These are phyloP conservation scores for Apteryx owenii DNA, from an alignment of 2,113 vertebrate genomes.

Conservation along the genomic window DNA sequence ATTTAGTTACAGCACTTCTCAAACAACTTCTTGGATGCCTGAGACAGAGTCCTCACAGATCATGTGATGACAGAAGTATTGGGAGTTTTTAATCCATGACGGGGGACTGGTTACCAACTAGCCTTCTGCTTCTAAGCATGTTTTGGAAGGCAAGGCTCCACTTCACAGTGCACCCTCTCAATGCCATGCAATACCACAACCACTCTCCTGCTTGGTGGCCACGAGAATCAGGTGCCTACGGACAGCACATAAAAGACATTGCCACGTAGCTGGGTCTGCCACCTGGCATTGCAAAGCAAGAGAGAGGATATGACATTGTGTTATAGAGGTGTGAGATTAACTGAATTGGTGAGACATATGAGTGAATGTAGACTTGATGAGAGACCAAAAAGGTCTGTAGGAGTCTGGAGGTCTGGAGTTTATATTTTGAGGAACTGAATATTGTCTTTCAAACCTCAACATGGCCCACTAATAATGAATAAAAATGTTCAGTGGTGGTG, in stretches of 20 bases:
- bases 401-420: neutral
- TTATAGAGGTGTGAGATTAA: neutral
- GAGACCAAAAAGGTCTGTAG: neutral
- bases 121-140: too few relatives aligned
- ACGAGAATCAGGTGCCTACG: neutral
- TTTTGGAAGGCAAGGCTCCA: too few relatives aligned
- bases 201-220: neutral
- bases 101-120: too few relatives aligned
- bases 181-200: neutral
- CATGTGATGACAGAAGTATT: too few relatives aligned
- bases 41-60: too few relatives aligned
- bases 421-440: neutral
- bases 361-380: neutral
- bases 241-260: neutral
- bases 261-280: neutral
- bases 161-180: too few relatives aligned
- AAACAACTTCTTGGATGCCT: too few relatives aligned
- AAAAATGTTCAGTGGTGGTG: neutral
- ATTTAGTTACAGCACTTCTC: too few relatives aligned
- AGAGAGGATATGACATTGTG: accelerated
- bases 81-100: too few relatives aligned
- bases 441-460: neutral
- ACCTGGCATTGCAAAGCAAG: neutral
- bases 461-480: neutral
- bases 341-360: accelerated